Base-by-base conservation (phyloP, 1,140 invertebrate genomes). In the Formica selysi region DNA sequence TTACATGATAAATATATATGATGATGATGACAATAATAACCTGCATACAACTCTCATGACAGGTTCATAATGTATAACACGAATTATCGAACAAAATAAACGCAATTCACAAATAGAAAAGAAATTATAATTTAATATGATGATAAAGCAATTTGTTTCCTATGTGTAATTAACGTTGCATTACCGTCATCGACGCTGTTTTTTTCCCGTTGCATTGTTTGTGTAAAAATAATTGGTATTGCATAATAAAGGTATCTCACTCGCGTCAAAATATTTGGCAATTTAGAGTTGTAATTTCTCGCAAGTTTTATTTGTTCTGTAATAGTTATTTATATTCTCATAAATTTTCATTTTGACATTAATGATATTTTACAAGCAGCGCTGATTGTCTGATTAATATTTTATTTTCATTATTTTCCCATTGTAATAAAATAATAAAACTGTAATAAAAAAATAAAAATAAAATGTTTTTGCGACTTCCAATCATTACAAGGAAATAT, bases 191-290 rank as follows among this genome's bases (percentile, higher is more conserved):
- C 51, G 26, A 54, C 32, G 44, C 29, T 54, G 5, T 54, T 32
- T 10, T 36, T 54, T 73, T 54, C 32, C 10, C 8, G 10, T 73
- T 54, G 36, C 44, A 38, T 67, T n/a, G 44, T n/a, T 54, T 71
- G 26, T 29, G 16, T 51, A 19, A 51, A 54, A 71, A 71, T 71
- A 54, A 71, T 32, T 71, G 29, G 36, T 36, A 61, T 74, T 74
- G 36, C 71, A 61, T 16, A 74, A 74, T 74, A n/a, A 22, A 59
- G 13, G 5, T 41, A 74, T 41, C 36, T 57, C 54, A 74, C 38
- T n/a, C n/a, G 32, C 26, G 13, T 59, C 54, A 54, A 74, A 74
- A 29, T n/a, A 2, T 74, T 59, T 19, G 7, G 10, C 16, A 57
- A 57, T 51, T 1, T 32, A 71, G 1, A 32, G 19, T 19, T 54